These are phyloP conservation scores for Meriones unguiculatus DNA, from an alignment of 2,113 vertebrate species.

Conservation along the genomic window DNA sequence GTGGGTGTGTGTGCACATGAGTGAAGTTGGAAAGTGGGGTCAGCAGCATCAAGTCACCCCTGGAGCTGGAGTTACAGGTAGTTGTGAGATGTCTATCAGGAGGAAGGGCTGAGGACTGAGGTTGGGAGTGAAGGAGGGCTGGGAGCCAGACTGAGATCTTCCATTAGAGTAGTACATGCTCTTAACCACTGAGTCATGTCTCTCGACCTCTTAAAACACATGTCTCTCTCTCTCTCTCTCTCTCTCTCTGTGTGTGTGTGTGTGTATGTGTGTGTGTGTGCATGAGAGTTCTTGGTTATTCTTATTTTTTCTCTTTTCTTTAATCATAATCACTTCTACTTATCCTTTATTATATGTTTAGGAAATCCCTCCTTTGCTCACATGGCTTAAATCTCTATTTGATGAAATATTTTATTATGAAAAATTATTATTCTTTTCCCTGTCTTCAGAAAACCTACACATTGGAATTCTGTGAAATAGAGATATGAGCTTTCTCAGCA, in stretches of 20 bases:
- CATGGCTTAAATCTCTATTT: background rate
- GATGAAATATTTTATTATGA: background rate
- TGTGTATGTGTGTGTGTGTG: background rate
- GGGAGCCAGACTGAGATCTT: background rate
- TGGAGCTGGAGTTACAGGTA: background rate
- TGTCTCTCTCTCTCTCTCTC: background rate
- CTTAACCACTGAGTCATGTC: background rate
- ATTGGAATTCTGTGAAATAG: background rate
- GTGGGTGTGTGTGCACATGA: background rate
- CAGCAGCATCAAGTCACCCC: no score
- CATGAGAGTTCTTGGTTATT: background rate
- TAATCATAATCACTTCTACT: background rate
- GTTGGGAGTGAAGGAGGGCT: background rate
- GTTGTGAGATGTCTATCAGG: background rate
- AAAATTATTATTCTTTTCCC: background rate
- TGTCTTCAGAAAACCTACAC: background rate
- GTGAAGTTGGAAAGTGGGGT: background rate
- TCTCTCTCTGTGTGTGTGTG: background rate
- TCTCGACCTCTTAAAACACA: background rate
- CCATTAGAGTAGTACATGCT: background rate
- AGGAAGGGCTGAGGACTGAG: background rate
- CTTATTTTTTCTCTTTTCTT: background rate
- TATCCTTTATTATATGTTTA: background rate
- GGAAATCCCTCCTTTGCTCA: background rate
- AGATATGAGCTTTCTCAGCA: background rate